Evolutionary conservation across 2,797 vertebrate genomes (phyloP), one percentile per base, ranked within the genome.

Genomic region (Anomalospiza imberbis): DNA sequence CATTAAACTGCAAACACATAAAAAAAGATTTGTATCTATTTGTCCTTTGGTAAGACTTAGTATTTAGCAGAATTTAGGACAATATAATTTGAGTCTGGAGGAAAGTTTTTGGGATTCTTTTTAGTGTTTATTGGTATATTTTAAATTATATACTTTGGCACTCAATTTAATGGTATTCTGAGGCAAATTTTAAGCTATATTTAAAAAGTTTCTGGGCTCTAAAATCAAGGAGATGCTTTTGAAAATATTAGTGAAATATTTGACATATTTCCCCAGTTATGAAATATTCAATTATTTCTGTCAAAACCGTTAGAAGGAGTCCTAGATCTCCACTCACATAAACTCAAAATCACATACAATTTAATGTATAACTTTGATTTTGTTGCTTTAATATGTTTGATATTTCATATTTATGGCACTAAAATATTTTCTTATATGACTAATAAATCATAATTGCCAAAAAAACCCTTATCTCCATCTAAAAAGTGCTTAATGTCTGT

Each of bases 381-480:
- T 86, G 6, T 70, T 70, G 5, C 15, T 58, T 71, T 67, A 76
- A 8, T 42, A 4, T 50, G 45, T 51, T 84, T 67, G 19, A 44
- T 38, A 66, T 48, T 81, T 65, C 4, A 2, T 55, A 53, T 47
- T 72, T 62, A 21, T n/a, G 32, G 24, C 12, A 78, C 2, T 11
- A 18, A 84, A 63, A n/a, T 0, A 40, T 48, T 55, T 61, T 7
- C 12, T 51, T 55, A 20, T 44, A 87, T 60, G 3, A 48, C 19
- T 44, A 72, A 51, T 44, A 78, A 67, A 60, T 60, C 12, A n/a
- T n/a, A 48, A 45, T 28, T 5, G 0, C 4, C 36, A 14, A 38
- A 71, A 77, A 42, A 17, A 0, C 0, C 3, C 19, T 45, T 31
- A 19, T 4, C 3, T 66, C 5, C 31, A 32, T 58, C 44, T 51